Base-by-base conservation (phyloP, 2,113 vertebrate genomes). In the Todiramphus saurophagus region DNA sequence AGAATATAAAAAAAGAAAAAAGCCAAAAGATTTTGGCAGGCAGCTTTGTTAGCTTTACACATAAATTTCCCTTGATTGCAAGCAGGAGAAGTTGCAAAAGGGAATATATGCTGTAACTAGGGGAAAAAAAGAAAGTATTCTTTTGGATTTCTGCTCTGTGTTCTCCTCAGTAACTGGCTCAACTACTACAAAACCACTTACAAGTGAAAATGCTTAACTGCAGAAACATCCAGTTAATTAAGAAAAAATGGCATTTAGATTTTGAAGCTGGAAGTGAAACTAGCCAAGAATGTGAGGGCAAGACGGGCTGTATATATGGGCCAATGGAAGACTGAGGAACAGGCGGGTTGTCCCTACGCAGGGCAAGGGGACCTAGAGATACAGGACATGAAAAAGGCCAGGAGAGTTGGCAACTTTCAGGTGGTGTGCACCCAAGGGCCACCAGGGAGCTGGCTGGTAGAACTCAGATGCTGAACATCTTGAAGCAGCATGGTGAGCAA, bases 341-440 rank as follows among this genome's bases (percentile, higher is more conserved):
- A 70, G 46, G 13, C 18, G 25, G 7, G 13, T 6, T 46, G 43
- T 12, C 17, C 6, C 7, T 63, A 20, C 31, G 19, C 13, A 81
- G 70, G 39, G 35, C 16, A 44, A 24, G 7, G 21, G 12, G 27
- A 62, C n/a, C 46, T 56, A 68, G 46, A 51, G 46, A 39, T 11
- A 51, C 72, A 64, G 9, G 17, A 64, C 10, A 30, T 4, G 18
- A 55, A 74, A 67, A 53, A 53, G 13, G 48, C 18, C 39, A 66
- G 11, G 21, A 51, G 0, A 66, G 14, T 8, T 0, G 0, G 24
- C 6, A 16, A 33, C 13, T 10, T n/a, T n/a, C 55, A 69, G 53
- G 23, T 13, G 21, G 59, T 14, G 16, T 14, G 28, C 15, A 68
- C 48, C 33, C 17, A 35, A 58, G 25, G 15, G 23, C 14, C 44